A percentile compares a stretch with the other conserved stretches of the same genome.
phyloP scores from a whole-genome alignment of 2,888 invertebrate species.

The Drosophila setosimentum region DNA sequence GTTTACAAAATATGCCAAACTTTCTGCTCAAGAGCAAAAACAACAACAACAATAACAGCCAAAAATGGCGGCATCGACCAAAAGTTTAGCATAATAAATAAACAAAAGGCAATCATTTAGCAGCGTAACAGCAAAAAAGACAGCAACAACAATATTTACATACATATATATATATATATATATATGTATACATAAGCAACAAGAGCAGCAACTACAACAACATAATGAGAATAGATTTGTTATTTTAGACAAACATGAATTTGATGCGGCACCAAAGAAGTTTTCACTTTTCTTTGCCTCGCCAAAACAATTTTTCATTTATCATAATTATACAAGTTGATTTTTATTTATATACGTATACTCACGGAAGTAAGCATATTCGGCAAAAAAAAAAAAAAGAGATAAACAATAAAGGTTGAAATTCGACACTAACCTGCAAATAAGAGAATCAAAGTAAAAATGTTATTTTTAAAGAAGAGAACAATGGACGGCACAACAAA shows the following conservation, averaged over 20 bases:
- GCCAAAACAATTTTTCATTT: conserved; percentile 57
- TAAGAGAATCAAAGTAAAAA: conserved; percentile 16
- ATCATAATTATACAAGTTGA: conserved; percentile 71
- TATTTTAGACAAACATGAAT: conserved; percentile 56
- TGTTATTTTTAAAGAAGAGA: conserved; percentile 22
- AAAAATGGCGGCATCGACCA: conserved; percentile 22
- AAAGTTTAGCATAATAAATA: conserved; percentile 77
- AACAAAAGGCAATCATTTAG: conserved; percentile 63
- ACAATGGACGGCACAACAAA: background rate
- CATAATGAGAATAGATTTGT: conserved; percentile 74
- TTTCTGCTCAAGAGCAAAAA: conserved; percentile 60
- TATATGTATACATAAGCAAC: conserved; percentile 5
- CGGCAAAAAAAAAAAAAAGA: background rate
- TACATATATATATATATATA: too few relatives aligned
- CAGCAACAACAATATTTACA: conserved; percentile 2
- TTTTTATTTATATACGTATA: conserved; percentile 60
- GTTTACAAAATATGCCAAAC: conserved; percentile 82
- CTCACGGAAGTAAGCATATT: conserved; percentile 30
- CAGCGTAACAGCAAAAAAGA: conserved; percentile 22
- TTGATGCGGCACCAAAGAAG: conserved; percentile 30
- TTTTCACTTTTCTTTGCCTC: conserved; percentile 50
- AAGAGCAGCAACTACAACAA: conserved; percentile 40
- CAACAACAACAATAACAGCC: conserved; percentile 7
- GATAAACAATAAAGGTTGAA: background rate
- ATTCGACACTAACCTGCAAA: conserved; percentile 64